phyloP scores from a whole-genome alignment of 2,888 invertebrate species.

The Eupithecia abbreviata region DNA sequence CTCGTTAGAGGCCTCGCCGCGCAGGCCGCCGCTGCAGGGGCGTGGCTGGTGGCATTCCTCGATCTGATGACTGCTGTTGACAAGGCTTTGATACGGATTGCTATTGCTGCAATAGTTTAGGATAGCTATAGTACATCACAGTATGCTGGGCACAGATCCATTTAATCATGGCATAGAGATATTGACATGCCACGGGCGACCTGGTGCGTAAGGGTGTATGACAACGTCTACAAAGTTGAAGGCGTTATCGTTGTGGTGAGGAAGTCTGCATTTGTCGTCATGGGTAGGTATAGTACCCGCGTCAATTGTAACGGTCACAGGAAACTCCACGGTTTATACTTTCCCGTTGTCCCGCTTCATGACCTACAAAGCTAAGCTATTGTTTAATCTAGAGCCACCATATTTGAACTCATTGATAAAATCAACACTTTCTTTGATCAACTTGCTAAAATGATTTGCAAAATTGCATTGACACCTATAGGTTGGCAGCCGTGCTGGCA shows the following conservation, averaged over 20 bases:
- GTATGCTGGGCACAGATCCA: background rate
- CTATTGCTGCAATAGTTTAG: background rate
- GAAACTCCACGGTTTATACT: background rate
- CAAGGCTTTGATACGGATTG: background rate
- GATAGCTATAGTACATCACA: background rate
- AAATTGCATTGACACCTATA: slow-evolving; percentile 16
- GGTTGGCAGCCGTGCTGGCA: slow-evolving; percentile 7
- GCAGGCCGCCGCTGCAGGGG: background rate
- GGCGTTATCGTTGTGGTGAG: background rate
- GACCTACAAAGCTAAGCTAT: background rate
- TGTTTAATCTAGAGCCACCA: background rate
- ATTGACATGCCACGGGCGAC: background rate
- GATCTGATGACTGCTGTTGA: background rate
- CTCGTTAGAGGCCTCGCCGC: background rate
- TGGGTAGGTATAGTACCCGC: background rate
- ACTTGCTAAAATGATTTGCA: slow-evolving; percentile 23
- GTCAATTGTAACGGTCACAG: background rate
- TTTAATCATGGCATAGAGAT: background rate
- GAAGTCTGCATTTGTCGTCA: background rate
- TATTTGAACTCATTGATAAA: background rate
- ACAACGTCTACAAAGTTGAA: background rate
- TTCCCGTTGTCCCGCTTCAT: background rate
- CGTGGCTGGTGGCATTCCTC: background rate
- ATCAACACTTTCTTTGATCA: slow-evolving; percentile 11
- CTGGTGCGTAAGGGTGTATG: background rate